These are phyloP conservation scores for Chaunax sp. DNA, from an alignment of 2,797 vertebrate species.

Conservation along the genomic window DNA sequence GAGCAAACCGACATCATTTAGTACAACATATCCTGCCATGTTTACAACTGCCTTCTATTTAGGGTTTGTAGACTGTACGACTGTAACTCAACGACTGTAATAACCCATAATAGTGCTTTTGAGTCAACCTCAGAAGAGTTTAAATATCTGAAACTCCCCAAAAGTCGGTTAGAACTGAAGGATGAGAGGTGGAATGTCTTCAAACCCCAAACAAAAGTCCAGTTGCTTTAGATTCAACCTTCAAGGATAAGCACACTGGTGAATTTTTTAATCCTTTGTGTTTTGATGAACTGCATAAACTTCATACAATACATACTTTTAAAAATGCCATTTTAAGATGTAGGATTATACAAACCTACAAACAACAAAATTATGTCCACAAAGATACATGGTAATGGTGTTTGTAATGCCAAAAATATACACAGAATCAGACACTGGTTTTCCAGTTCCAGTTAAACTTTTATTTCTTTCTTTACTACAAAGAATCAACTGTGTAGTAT, in stretches of 20 bases:
- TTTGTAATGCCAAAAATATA: not conserved
- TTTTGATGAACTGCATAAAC: not conserved
- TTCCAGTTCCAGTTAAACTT: constrained; percentile 33
- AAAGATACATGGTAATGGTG: not conserved
- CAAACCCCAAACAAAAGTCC: too few species aligned
- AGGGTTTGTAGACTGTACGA: too few species aligned
- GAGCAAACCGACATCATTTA: too few species aligned
- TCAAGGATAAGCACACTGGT: not conserved
- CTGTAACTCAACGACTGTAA: too few species aligned
- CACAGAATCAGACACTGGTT: constrained; percentile 4
- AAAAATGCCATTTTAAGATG: not conserved
- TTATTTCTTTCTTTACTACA: constrained; percentile 60
- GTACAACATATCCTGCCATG: too few species aligned
- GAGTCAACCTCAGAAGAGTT: too few species aligned
- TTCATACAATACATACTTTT: not conserved
- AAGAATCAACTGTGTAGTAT: constrained; percentile 51
- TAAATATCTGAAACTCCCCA: too few species aligned
- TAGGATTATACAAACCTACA: not conserved
- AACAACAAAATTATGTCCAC: not conserved
- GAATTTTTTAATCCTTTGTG: not conserved
- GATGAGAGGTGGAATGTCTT: too few species aligned
- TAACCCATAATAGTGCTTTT: too few species aligned
- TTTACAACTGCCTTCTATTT: too few species aligned
- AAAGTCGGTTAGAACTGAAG: too few species aligned
- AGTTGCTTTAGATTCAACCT: too few species aligned